Percentiles rank a stretch among this genome's conserved stretches.
Conservation (phyloP, 2,113 vertebrate species). For the Macrotis lagotis region DNA sequence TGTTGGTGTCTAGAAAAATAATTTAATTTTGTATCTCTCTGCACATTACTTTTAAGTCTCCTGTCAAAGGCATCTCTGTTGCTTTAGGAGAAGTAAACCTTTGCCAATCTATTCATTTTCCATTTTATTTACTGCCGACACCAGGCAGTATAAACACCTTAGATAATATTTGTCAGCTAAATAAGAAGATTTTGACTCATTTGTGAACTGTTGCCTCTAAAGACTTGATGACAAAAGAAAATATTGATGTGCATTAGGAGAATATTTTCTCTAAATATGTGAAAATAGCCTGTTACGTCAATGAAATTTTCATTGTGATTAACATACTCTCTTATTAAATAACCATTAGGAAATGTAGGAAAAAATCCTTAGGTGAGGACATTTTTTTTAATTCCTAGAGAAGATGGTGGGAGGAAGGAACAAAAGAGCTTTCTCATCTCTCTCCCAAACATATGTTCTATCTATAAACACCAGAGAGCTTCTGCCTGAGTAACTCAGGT, state of each 20-base stretch:
- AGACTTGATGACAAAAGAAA: slow-evolving; percentile 33
- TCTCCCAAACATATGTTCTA: background rate
- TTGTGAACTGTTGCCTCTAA: slow-evolving; percentile 26
- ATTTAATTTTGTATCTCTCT: slow-evolving; percentile 74
- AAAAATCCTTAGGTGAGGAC: slow-evolving; percentile 28
- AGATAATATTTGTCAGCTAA: slow-evolving; percentile 51
- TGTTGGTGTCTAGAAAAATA: slow-evolving; percentile 59
- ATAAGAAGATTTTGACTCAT: slow-evolving; percentile 44
- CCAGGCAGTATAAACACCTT: slow-evolving; percentile 46
- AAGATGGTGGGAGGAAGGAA: background rate
- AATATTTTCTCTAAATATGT: slow-evolving; percentile 37
- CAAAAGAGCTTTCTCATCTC: background rate
- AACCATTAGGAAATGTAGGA: background rate
- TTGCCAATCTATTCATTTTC: slow-evolving; percentile 61
- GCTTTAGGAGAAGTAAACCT: slow-evolving; percentile 62
- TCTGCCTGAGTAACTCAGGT: background rate
- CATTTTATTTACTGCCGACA: slow-evolving; percentile 51
- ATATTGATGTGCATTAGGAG: background rate
- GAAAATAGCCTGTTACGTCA: slow-evolving; percentile 34
- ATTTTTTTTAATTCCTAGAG: background rate
- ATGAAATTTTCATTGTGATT: slow-evolving; percentile 6
- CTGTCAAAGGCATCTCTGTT: background rate
- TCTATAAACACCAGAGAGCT: background rate
- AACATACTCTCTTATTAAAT: slow-evolving; percentile 8
- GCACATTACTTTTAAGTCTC: slow-evolving; percentile 62